Evolutionary conservation across 2,113 vertebrate genomes (phyloP), one percentile per base, ranked within the genome.

Genomic region (Dipodomys merriami): DNA sequence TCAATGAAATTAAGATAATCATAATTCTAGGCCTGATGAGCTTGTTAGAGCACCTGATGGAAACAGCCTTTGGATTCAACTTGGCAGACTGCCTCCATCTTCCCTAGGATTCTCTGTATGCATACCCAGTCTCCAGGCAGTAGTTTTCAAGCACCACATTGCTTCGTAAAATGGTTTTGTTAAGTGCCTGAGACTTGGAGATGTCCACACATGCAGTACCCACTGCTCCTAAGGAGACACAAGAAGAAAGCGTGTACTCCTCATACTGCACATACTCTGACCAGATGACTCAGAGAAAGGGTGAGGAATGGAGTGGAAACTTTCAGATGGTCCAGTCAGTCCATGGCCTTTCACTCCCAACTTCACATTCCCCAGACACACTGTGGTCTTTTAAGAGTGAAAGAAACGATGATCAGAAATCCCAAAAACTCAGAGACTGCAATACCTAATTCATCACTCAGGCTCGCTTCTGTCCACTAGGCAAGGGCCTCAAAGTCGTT

Each of bases 1-100:
- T 68, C 83, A 72, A n/a, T 73, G 46, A 87, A 83, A 93, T 84
- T 69, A 91, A 81, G 46, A 88, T 29, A 67, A 78, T 35, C 60
- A 15, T 35, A 60, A 76, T 29, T 85, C 87, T 49, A 80, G 33
- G 76, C 76, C 25, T 69, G 81, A 80, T 29, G 25, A 73, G 71
- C 53, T 93, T 86, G 79, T 83, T 18, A 89, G 35, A 72, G 62
- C 46, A 81, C 49, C 65, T 1, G 5, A 62, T 30, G 13, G 64
- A 89, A 73, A 1, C 44, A 65, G 35, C 65, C 72, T 91, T 86
- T 65, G 71, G 67, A 68, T 77, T 25, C 44, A 79, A 29, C 64
- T 73, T 82, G 68, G 44, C 77, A 84, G 35, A 35, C 23, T 68
- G 77, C 64, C 84, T 86, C 71, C 46, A 33, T 11, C 81, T 64